Evolutionary conservation across 2,797 vertebrate genomes (phyloP), one percentile per base, ranked within the genome.

Genomic region (Epinephelus awoara): DNA sequence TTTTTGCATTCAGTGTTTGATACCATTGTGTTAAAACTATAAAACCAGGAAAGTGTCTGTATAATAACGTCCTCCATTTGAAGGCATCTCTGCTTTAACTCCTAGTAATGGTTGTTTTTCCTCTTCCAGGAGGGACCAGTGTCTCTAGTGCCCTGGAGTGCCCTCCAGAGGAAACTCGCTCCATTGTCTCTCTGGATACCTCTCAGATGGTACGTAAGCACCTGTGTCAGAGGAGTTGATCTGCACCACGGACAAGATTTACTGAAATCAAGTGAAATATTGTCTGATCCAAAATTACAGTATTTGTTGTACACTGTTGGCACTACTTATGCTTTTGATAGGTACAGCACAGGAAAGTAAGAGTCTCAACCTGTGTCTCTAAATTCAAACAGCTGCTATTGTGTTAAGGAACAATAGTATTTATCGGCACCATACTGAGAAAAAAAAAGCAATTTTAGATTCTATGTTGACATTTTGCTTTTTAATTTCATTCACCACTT

Each of bases 121-220:
- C 18, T 50, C 83, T 89, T 80, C 61, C 88, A 99, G 98, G 98
- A 89, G 98, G 98, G 19, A 99, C 98, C 0, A 99, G 97, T 91
- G 98, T 99, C 79, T 99, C 98, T 52, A 97, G 94, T 84, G 98
- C 97, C 67, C 95, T 99, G 50, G 97, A 97, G 93, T 99, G 98
- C 93, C 98, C 98, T 77, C 93, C 85, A 74, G 98, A 99, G 93
- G 98, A 99, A 90, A 96, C 92, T 71, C 96, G 98, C 93, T 96
- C 95, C 83, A 98, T 99, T 80, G 91, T 98, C 64, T 99, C 98
- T 12, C 90, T 99, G 93, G 98, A 99, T 87, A 99, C 98, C 52
- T 99, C 98, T 87, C 98, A 99, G 95, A 99, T 99, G 98, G 98
- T 99, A 94, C 62, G 89, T 91, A 87, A 71, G 88, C 70, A 57